Percentiles rank a stretch among this genome's conserved stretches.
These are phyloP conservation scores for Leucoraja erinaceus DNA, from an alignment of 2,113 vertebrate genomes.

Conservation along the genomic window DNA sequence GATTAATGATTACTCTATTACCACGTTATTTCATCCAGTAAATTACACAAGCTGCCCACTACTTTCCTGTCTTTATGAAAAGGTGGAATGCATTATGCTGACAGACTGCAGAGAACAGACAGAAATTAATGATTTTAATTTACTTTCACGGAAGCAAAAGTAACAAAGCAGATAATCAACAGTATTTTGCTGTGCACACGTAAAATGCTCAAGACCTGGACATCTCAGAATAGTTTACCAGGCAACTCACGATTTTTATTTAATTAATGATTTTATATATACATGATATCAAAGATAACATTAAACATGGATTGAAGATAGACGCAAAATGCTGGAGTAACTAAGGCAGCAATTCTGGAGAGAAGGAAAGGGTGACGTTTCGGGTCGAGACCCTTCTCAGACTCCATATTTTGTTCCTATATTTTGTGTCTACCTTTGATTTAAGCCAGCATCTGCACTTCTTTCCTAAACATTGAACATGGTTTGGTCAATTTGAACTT, in stretches of 20 bases:
- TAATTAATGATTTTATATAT: neutral
- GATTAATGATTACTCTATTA: neutral
- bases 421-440: too few species aligned
- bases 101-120: neutral
- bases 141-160: neutral
- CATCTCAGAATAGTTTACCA: too few species aligned
- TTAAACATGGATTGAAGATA: too few species aligned
- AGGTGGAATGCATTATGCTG: too few species aligned
- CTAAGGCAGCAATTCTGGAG: too few species aligned
- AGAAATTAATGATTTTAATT: neutral
- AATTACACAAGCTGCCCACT: slow-evolving; percentile 3
- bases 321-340: too few species aligned
- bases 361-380: too few species aligned
- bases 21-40: neutral
- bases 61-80: neutral
- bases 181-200: neutral
- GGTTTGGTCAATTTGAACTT: neutral
- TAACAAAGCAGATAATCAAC: neutral
- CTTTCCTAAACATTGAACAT: neutral
- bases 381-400: too few species aligned
- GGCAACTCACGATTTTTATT: too few species aligned
- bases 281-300: neutral
- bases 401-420: too few species aligned
- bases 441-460: too few species aligned
- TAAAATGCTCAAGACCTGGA: too few species aligned